Conservation (phyloP, 1,140 invertebrate species). For the Euschistus heros region DNA sequence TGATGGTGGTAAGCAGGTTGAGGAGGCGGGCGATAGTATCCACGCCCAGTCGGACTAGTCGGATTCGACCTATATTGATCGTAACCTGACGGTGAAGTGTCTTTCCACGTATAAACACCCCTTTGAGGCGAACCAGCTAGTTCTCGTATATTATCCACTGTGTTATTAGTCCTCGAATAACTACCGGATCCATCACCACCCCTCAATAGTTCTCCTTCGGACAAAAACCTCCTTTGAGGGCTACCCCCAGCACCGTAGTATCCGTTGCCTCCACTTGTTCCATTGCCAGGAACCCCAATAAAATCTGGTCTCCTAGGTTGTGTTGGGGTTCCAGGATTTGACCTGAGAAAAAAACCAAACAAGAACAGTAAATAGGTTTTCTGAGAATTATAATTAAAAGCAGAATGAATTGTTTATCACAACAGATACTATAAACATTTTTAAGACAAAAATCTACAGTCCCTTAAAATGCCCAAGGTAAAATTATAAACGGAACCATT, state of each 20-base stretch:
- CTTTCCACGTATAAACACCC: slow-evolving; percentile 74
- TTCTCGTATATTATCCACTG: slow-evolving; percentile 54
- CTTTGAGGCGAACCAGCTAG: slow-evolving; percentile 72
- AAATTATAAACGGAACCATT: too few species aligned
- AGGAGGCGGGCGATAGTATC: slow-evolving; percentile 44
- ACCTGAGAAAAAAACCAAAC: slow-evolving; percentile 48
- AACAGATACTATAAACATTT: too few species aligned
- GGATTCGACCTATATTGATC: slow-evolving; percentile 58
- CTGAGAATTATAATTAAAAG: too few species aligned
- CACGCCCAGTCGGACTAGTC: slow-evolving; percentile 60
- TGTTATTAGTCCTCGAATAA: slow-evolving; percentile 42
- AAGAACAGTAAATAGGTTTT: too few species aligned
- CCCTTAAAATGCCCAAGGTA: too few species aligned
- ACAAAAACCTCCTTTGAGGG: slow-evolving; percentile 72
- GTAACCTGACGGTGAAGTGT: slow-evolving; percentile 46
- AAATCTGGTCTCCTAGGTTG: slow-evolving; percentile 74
- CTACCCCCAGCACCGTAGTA: slow-evolving; percentile 46
- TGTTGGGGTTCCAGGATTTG: slow-evolving; percentile 78
- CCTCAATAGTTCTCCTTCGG: slow-evolving; percentile 66
- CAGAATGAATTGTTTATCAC: too few species aligned
- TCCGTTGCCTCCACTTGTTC: slow-evolving; percentile 28
- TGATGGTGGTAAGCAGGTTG: slow-evolving; percentile 37
- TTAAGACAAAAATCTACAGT: too few species aligned
- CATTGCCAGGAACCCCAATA: slow-evolving; percentile 52
- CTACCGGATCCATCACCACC: slow-evolving; percentile 34